A percentile compares a stretch with the other conserved stretches of the same genome.
phyloP scores from a whole-genome alignment of 2,797 vertebrate genomes.

The Mallotus villosus region DNA sequence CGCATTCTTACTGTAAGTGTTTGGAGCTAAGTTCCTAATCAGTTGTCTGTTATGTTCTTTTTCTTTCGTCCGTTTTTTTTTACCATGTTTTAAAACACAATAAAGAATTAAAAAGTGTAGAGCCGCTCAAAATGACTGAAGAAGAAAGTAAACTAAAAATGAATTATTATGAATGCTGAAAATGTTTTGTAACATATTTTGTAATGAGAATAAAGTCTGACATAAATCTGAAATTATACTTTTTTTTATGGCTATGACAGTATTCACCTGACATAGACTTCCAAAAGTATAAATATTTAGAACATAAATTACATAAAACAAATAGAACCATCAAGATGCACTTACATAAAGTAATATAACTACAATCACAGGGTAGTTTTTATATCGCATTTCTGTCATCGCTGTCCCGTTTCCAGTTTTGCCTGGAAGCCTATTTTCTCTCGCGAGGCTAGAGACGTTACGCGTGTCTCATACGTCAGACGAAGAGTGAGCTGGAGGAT shows the following conservation, averaged over 20 bases:
- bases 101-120: neutral
- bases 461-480: slow-evolving; percentile 71
- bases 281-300: too few relatives aligned
- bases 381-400: neutral
- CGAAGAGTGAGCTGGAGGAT: slow-evolving; percentile 83
- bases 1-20: slow-evolving; percentile 13
- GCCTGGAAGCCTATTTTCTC: neutral
- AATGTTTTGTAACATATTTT: neutral
- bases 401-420: too few relatives aligned
- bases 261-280: too few relatives aligned
- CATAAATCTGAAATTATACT: too few relatives aligned
- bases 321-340: too few relatives aligned
- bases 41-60: slow-evolving; percentile 30
- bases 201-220: too few relatives aligned
- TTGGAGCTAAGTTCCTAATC: slow-evolving; percentile 16
- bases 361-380: neutral
- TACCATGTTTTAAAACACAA: neutral
- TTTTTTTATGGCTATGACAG: too few relatives aligned
- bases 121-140: neutral
- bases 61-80: slow-evolving; percentile 6
- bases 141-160: neutral
- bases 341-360: too few relatives aligned
- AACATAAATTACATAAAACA: too few relatives aligned
- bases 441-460: slow-evolving; percentile 8
- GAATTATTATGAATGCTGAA: neutral